Evolutionary conservation across 2,888 invertebrate genomes (phyloP), one percentile per base, ranked within the genome.

Genomic region (Xanthorhoe spadicearia): DNA sequence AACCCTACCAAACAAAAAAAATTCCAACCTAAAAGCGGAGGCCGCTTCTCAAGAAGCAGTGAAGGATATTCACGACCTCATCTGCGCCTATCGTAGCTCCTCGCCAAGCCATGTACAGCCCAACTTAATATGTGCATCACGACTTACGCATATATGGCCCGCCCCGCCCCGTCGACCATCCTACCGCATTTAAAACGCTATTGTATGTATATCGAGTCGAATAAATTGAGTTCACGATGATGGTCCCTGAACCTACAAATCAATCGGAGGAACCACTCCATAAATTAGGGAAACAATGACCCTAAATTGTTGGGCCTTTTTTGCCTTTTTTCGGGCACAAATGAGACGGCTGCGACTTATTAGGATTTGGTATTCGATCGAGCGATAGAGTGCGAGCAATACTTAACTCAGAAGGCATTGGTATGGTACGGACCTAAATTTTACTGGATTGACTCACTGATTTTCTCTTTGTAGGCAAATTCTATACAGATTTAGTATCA

Each of bases 121-220:
- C 80, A 90, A 90, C 91, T 93, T 92, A 93, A 93, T 93, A 93
- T 93, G 92, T 92, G 92, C 92, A 89, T 91, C 92, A 92, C 92
- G 92, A 92, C 84, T 77, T 77, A 71, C 83, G 86, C 91, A 83
- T 92, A 92, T 92, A 92, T 90, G 91, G 92, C 66, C 86, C 87
- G 89, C 89, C 90, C 91, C 83, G 82, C 78, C 70, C 81, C 81
- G 75, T 80, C 84, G 86, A 59, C 54, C 55, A 59, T 91, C 90
- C 91, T 89, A 88, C 88, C 87, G 84, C 86, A 90, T 91, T 90
- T 79, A 85, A 88, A 90, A 87, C 89, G 83, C 76, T 90, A 92
- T 93, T 93, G 92, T 93, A 93, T 93, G 92, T 90, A 93, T 92
- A 93, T 93, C 88, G 85, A 81, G 80, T 83, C 80, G 88, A 88